Conservation (phyloP, 2,888 invertebrate species). For the Drosophila ochracea region DNA sequence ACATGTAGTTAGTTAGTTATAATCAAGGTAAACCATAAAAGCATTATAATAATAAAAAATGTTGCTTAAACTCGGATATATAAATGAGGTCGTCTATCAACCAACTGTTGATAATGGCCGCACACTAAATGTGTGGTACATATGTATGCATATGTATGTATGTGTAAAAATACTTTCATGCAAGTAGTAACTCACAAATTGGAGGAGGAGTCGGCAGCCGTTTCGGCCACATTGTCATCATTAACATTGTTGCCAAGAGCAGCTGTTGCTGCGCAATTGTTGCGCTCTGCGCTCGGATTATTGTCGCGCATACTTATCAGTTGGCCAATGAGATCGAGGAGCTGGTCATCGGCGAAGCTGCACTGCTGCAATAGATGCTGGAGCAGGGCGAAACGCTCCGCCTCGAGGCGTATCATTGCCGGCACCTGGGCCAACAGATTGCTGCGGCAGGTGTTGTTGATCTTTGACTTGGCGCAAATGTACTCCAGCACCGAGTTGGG, state of each 20-base stretch:
- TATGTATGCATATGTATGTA: neutral
- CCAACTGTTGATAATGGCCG: conserved; percentile 13
- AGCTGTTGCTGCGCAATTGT: conserved; percentile 11
- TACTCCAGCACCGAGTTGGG: conserved; percentile 83
- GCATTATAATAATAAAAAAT: neutral
- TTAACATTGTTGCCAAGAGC: conserved; percentile 1
- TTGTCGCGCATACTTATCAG: conserved; percentile 69
- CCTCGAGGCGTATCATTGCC: conserved; percentile 71
- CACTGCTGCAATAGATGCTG: conserved; percentile 69
- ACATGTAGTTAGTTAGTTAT: conserved; percentile 1
- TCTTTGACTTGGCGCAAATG: conserved; percentile 83
- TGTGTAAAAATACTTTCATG: conserved; percentile 1
- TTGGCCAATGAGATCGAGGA: conserved; percentile 77
- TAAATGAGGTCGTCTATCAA: conserved; percentile 12
- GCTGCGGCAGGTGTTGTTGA: conserved; percentile 79
- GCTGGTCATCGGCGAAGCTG: conserved; percentile 72
- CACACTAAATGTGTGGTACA: neutral
- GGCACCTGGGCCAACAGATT: conserved; percentile 79
- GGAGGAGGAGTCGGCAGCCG: conserved; percentile 83
- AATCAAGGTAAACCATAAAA: neutral
- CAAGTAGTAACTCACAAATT: conserved; percentile 67
- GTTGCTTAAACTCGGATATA: neutral
- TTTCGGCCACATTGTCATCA: conserved; percentile 78
- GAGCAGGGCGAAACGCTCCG: conserved; percentile 75
- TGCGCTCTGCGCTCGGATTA: conserved; percentile 38